phyloP scores from a whole-genome alignment of 2,888 invertebrate genomes.

The Erebia ligea region DNA sequence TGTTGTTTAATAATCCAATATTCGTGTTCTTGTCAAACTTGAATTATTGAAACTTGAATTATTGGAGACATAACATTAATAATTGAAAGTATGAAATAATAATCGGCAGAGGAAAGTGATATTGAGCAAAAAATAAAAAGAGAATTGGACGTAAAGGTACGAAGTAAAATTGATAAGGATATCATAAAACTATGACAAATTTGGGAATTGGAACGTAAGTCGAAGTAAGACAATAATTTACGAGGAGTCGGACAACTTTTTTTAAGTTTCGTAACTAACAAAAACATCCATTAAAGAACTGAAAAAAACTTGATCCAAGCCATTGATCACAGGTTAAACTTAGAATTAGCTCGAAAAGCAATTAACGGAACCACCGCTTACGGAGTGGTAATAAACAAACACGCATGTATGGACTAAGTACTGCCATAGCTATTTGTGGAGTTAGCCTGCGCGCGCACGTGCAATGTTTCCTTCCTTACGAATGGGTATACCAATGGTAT shows the following conservation, averaged over 20 bases:
- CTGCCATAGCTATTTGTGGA: slow-evolving; percentile 52
- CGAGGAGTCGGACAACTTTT: neutral
- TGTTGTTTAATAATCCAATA: neutral
- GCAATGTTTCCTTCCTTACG: slow-evolving; percentile 57
- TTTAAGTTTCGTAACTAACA: neutral
- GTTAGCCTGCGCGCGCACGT: slow-evolving; percentile 56
- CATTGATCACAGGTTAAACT: slow-evolving; percentile 24
- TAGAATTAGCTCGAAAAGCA: slow-evolving; percentile 34
- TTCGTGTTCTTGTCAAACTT: neutral
- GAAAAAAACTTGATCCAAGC: no score
- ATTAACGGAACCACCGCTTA: slow-evolving; percentile 31
- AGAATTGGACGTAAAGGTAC: neutral
- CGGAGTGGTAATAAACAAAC: slow-evolving; percentile 43
- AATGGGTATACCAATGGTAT: slow-evolving; percentile 17
- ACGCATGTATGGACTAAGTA: slow-evolving; percentile 27
- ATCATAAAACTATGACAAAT: neutral
- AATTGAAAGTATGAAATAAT: slow-evolving; percentile 1
- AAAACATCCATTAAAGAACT: neutral
- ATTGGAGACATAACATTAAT: neutral
- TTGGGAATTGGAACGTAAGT: neutral
- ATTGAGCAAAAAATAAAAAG: neutral
- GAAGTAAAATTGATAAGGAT: neutral
- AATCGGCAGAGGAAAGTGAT: neutral
- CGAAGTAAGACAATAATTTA: neutral
- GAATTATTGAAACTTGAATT: neutral